Percentiles rank a stretch among this genome's conserved stretches.
These are phyloP conservation scores for Limanda limanda DNA, from an alignment of 2,113 vertebrate genomes.

Conservation along the genomic window DNA sequence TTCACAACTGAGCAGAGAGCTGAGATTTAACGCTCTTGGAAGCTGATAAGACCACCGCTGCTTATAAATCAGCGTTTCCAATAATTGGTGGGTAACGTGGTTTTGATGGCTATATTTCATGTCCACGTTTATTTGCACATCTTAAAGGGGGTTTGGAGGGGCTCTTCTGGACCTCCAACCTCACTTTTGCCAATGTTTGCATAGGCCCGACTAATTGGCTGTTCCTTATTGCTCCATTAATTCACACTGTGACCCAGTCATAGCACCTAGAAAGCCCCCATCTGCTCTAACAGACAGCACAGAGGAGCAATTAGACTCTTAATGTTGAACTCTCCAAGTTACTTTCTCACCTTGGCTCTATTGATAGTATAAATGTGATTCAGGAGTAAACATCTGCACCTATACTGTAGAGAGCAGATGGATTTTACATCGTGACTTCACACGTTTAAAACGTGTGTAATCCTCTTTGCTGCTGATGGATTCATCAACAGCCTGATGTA, in stretches of 20 bases:
- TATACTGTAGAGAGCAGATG: neutral
- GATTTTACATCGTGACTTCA: conserved; percentile 15
- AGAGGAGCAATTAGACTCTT: conserved; percentile 66
- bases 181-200: conserved; percentile 44
- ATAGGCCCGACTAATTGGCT: conserved; percentile 60
- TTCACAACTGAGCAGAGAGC: conserved; percentile 25
- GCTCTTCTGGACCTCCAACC: conserved; percentile 38
- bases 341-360: conserved; percentile 59
- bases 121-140: conserved; percentile 37
- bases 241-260: conserved; percentile 63
- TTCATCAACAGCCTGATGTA: conserved; percentile 52
- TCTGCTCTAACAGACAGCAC: conserved; percentile 68
- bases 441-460: conserved; percentile 8
- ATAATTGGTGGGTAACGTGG: conserved; percentile 16
- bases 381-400: conserved; percentile 20
- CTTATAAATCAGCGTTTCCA: conserved; percentile 31
- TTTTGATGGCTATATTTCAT: conserved; percentile 14
- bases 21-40: conserved; percentile 23
- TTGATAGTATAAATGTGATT: conserved; percentile 39
- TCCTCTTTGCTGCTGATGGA: conserved; percentile 29
- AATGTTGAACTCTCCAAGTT: conserved; percentile 60
- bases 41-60: neutral
- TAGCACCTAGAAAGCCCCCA: conserved; percentile 62
- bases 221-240: conserved; percentile 70
- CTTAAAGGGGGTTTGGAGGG: neutral